phyloP scores from a whole-genome alignment of 2,888 invertebrate species.

The Nineta flava region DNA sequence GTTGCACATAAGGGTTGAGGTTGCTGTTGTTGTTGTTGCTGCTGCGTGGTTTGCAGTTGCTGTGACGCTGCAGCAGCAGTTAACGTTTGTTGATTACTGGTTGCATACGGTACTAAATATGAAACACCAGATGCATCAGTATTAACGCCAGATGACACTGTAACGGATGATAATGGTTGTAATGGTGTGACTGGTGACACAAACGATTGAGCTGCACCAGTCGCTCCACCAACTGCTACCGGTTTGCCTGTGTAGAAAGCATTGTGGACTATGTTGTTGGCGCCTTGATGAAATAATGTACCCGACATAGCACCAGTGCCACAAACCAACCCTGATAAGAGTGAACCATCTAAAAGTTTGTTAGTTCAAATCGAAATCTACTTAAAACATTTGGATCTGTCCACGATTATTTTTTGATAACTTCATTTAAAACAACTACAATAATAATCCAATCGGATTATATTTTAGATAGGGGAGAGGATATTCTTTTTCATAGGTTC shows the following conservation, averaged over 20 bases:
- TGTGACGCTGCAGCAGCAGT: background rate
- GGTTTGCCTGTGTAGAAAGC: slow-evolving; percentile 26
- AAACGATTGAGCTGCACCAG: background rate
- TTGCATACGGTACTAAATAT: slow-evolving; percentile 24
- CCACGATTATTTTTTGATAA: too few relatives aligned
- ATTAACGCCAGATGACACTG: slow-evolving; percentile 22
- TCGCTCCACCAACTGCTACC: background rate
- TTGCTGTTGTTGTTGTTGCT: slow-evolving; percentile 20
- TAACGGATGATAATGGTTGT: slow-evolving; percentile 19
- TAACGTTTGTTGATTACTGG: background rate
- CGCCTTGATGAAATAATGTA: slow-evolving; percentile 26
- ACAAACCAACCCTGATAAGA: slow-evolving; percentile 26
- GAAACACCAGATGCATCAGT: slow-evolving; percentile 27
- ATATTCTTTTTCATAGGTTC: too few relatives aligned
- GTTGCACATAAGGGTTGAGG: slow-evolving; percentile 23
- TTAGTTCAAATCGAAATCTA: background rate
- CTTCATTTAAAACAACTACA: too few relatives aligned
- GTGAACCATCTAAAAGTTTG: background rate
- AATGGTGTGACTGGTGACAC: background rate
- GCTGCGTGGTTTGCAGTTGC: slow-evolving; percentile 19
- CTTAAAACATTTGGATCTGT: too few relatives aligned
- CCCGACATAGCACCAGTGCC: slow-evolving; percentile 25
- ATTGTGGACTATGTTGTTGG: slow-evolving; percentile 28
- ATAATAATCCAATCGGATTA: too few relatives aligned
- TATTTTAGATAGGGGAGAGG: too few relatives aligned